These are phyloP conservation scores for Pedetes capensis DNA, from an alignment of 2,113 vertebrate species.

Conservation along the genomic window DNA sequence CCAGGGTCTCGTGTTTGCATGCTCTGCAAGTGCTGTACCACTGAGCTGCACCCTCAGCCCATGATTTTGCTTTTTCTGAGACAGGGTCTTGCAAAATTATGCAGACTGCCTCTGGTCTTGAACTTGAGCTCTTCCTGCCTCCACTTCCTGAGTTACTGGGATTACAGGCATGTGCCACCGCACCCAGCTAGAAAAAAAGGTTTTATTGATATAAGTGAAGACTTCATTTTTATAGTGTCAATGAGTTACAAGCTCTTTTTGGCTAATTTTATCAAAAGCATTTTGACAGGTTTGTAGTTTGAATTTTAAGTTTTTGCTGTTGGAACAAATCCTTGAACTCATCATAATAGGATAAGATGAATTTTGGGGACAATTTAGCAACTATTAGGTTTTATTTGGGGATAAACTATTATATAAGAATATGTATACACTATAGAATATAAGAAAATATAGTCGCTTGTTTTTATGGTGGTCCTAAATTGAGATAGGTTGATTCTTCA, in stretches of 20 bases:
- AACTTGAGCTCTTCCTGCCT: too few relatives aligned
- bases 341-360: background rate
- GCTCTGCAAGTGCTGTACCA: too few relatives aligned
- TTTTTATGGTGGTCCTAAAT: conserved; percentile 22
- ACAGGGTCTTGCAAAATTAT: too few relatives aligned
- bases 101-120: too few relatives aligned
- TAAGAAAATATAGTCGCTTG: background rate
- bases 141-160: too few relatives aligned
- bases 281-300: conserved; percentile 26
- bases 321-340: conserved; percentile 24
- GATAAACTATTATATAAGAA: background rate
- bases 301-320: conserved; percentile 8
- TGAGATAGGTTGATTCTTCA: background rate
- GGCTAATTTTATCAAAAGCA: conserved; percentile 13
- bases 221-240: background rate
- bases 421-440: background rate
- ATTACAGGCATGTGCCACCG: too few relatives aligned
- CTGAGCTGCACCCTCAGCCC: too few relatives aligned
- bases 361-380: conserved; percentile 3
- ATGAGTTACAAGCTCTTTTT: background rate
- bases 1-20: too few relatives aligned
- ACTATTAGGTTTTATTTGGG: background rate
- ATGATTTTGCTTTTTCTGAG: too few relatives aligned
- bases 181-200: too few relatives aligned
- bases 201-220: background rate